These are phyloP conservation scores for Nasonia oneida DNA, from an alignment of 2,888 invertebrate species.

Conservation along the genomic window DNA sequence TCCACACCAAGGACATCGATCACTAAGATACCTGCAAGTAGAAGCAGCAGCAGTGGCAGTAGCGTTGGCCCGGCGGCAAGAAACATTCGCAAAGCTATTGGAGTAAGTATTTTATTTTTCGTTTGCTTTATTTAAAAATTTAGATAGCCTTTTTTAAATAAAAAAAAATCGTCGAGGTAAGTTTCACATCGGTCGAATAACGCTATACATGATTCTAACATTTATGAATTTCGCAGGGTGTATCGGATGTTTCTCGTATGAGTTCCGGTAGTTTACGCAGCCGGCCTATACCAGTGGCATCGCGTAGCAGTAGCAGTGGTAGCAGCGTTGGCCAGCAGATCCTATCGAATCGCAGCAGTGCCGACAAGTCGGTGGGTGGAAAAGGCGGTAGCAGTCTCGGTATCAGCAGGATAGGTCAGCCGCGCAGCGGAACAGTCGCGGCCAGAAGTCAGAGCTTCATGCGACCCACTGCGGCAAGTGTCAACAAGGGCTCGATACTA, in stretches of 20 bases:
- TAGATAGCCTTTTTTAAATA: background rate
- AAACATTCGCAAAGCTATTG: constrained; percentile 69
- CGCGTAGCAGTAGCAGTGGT: constrained; percentile 80
- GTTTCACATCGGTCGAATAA: background rate
- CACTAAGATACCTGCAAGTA: constrained; percentile 81
- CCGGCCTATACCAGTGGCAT: constrained; percentile 66
- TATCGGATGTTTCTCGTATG: constrained; percentile 58
- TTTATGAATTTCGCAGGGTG: constrained; percentile 56
- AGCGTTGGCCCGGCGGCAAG: constrained; percentile 80
- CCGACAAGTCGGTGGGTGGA: constrained; percentile 55
- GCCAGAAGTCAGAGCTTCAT: constrained; percentile 83
- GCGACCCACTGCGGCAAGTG: constrained; percentile 92
- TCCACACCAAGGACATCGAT: constrained; percentile 68
- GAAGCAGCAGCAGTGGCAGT: constrained; percentile 83
- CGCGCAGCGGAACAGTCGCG: constrained; percentile 66
- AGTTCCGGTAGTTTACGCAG: constrained; percentile 26
- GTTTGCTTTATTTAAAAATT: background rate
- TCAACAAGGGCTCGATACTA: constrained; percentile 83
- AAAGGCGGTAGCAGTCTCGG: constrained; percentile 45
- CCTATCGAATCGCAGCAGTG: constrained; percentile 61
- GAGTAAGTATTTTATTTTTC: constrained; percentile 59
- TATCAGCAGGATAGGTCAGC: constrained; percentile 71
- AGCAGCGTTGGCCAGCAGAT: constrained; percentile 76
- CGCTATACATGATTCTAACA: background rate
- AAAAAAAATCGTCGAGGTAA: no score